phyloP scores from a whole-genome alignment of 2,888 invertebrate species.

The Plebejus argus region DNA sequence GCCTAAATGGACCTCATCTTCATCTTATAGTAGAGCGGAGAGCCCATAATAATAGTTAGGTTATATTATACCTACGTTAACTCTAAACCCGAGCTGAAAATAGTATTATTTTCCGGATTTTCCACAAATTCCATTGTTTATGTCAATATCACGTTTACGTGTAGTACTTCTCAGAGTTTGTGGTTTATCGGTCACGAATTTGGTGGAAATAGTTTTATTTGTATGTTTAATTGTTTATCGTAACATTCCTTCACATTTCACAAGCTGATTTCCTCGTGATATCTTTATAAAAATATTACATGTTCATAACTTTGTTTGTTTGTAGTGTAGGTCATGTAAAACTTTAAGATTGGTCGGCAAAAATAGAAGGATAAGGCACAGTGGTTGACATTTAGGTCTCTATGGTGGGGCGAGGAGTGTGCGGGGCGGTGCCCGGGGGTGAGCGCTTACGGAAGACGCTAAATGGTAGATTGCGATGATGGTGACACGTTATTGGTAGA shows the following conservation, averaged over 20 bases:
- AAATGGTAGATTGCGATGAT: no score
- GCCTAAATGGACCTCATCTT: not conserved
- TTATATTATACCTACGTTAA: not conserved
- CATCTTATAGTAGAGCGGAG: not conserved
- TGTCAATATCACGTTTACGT: constrained; percentile 22
- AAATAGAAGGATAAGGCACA: no score
- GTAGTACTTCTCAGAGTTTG: not conserved
- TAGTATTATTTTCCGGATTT: constrained; percentile 15
- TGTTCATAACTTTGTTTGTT: no score
- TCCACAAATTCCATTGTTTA: constrained; percentile 20
- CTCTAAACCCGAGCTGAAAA: not conserved
- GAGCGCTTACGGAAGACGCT: no score
- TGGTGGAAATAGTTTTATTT: not conserved
- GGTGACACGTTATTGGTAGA: no score
- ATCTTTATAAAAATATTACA: not conserved
- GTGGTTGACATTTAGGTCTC: no score
- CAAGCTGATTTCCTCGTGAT: not conserved
- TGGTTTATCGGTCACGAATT: not conserved
- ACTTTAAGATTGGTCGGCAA: no score
- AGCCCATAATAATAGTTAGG: not conserved
- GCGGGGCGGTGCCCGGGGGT: no score
- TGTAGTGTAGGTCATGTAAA: no score
- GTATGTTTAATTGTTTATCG: not conserved
- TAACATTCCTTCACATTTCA: not conserved
- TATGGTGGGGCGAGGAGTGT: no score